phyloP scores from a whole-genome alignment of 2,888 invertebrate genomes.

The Microplitis manilae region DNA sequence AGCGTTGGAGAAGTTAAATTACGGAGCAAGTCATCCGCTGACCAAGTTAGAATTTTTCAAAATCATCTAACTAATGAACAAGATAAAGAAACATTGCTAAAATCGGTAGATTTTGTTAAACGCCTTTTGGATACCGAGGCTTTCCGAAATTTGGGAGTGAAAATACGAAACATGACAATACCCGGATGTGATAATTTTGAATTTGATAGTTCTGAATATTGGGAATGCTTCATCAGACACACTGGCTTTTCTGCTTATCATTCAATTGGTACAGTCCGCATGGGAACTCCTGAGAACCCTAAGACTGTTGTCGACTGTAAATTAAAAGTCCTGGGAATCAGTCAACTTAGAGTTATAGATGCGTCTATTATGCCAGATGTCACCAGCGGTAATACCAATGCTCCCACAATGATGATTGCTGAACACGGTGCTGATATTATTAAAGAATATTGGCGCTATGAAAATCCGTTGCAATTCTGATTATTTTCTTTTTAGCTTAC shows the following conservation, averaged over 20 bases:
- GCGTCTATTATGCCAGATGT: constrained; percentile 80
- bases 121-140: constrained; percentile 55
- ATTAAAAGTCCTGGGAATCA: constrained; percentile 74
- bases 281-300: constrained; percentile 74
- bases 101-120: constrained; percentile 59
- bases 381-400: constrained; percentile 77
- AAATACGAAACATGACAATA: constrained; percentile 53
- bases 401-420: constrained; percentile 78
- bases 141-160: constrained; percentile 52
- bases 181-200: constrained; percentile 57
- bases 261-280: constrained; percentile 76
- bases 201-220: constrained; percentile 65
- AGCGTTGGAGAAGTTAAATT: constrained; percentile 72
- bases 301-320: constrained; percentile 75
- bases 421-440: constrained; percentile 79
- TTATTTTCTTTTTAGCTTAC: no score
- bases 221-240: constrained; percentile 73
- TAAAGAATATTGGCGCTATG: constrained; percentile 73
- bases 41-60: constrained; percentile 73
- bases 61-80: constrained; percentile 73
- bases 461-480: constrained; percentile 55
- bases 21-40: constrained; percentile 72
- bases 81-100: constrained; percentile 68
- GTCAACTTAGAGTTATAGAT: constrained; percentile 76
- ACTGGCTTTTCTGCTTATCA: constrained; percentile 76